phyloP scores from a whole-genome alignment of 2,797 vertebrate species.

The Microctenopoma steveboyesi region DNA sequence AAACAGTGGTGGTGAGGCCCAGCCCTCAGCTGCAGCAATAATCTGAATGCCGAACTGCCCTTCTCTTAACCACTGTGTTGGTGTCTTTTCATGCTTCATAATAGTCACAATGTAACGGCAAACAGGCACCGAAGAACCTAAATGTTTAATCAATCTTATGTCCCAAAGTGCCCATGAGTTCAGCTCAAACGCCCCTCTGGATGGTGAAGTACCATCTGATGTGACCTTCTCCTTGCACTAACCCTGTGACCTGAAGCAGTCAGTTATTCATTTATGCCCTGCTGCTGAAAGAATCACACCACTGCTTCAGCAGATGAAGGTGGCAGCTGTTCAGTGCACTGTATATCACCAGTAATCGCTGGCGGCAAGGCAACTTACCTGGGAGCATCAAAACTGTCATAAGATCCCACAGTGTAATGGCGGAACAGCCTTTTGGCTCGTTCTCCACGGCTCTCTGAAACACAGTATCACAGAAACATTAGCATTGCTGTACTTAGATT shows the following conservation, averaged over 20 bases:
- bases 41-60: constrained; percentile 18
- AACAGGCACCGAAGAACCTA: constrained; percentile 16
- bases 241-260: neutral
- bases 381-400: constrained; percentile 94
- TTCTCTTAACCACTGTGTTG: constrained; percentile 3
- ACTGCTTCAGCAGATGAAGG: neutral
- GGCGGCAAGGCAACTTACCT: constrained; percentile 74
- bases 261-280: neutral
- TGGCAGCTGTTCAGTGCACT: constrained; percentile 3
- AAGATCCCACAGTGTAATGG: constrained; percentile 95
- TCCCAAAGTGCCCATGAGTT: constrained; percentile 14
- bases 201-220: neutral
- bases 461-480: constrained; percentile 38
- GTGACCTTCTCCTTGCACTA: neutral
- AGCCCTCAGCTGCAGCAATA: neutral
- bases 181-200: constrained; percentile 3
- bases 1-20: neutral
- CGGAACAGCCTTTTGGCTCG: constrained; percentile 92
- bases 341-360: neutral
- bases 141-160: constrained; percentile 11
- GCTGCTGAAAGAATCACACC: constrained; percentile 6
- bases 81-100: constrained; percentile 13
- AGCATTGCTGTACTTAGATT: constrained; percentile 11
- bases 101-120: constrained; percentile 11
- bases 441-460: constrained; percentile 89